These are phyloP conservation scores for Urocolius indicus DNA, from an alignment of 2,113 vertebrate genomes.

Conservation along the genomic window DNA sequence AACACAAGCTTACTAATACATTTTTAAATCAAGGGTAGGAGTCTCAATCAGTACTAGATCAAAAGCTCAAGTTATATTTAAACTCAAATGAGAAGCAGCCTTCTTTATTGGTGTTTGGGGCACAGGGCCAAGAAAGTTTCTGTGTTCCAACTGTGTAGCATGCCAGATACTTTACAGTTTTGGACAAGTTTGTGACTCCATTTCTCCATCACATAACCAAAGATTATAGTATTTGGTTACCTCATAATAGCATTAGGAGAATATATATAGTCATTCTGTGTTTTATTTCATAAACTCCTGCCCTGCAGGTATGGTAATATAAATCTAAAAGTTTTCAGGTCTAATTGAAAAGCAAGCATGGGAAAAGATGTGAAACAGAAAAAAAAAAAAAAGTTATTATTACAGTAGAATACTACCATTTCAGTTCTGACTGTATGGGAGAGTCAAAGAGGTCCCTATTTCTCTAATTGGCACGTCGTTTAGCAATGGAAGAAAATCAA, in stretches of 20 bases:
- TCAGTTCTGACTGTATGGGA: background rate
- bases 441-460: background rate
- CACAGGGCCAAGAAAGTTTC: background rate
- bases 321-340: background rate
- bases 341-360: background rate
- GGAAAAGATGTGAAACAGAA: background rate
- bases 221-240: slow-evolving; percentile 18
- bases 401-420: background rate
- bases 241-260: background rate
- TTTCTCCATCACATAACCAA: slow-evolving; percentile 11
- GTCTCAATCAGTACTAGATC: background rate
- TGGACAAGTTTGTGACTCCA: background rate
- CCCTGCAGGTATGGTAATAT: background rate
- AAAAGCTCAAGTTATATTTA: slow-evolving; percentile 33
- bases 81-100: background rate
- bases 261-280: background rate
- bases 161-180: background rate
- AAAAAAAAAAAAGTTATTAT: background rate
- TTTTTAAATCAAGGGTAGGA: slow-evolving; percentile 5
- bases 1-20: slow-evolving; percentile 23
- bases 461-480: background rate
- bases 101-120: background rate
- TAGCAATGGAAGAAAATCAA: background rate
- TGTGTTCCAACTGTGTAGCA: background rate
- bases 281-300: background rate